Evolutionary conservation across 1,140 invertebrate genomes (phyloP).

Genomic region (Diorhabda sublineata): DNA sequence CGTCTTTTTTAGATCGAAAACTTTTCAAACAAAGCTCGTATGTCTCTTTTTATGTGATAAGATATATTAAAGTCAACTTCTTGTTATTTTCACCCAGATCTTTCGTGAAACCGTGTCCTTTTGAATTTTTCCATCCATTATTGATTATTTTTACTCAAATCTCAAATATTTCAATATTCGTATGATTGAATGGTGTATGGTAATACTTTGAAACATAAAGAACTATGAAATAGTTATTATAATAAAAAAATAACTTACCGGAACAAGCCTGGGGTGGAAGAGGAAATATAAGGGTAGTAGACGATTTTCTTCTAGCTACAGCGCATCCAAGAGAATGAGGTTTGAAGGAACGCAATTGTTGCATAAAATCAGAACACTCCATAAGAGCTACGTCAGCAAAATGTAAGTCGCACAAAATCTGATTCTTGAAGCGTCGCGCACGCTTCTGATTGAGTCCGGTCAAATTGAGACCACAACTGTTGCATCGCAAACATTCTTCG

Average conservation of each 20-base stretch:
- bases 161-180: too few relatives aligned
- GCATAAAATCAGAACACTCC: conserved; percentile 95
- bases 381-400: conserved; percentile 92
- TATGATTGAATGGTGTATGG: too few relatives aligned
- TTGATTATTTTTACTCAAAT: too few relatives aligned
- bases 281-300: conserved; percentile 90
- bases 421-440: conserved; percentile 72
- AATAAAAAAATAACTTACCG: conserved; percentile 57
- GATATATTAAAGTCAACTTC: too few relatives aligned
- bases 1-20: too few relatives aligned
- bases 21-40: too few relatives aligned
- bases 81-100: too few relatives aligned
- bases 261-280: conserved; percentile 89
- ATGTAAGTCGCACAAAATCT: conserved; percentile 85
- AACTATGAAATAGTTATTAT: too few relatives aligned
- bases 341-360: conserved; percentile 92
- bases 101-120: too few relatives aligned
- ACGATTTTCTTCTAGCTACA: conserved; percentile 85
- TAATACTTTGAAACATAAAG: too few relatives aligned
- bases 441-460: conserved; percentile 85
- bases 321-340: conserved; percentile 91
- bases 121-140: too few relatives aligned
- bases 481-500: conserved; percentile 93
- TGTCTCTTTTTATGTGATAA: too few relatives aligned
- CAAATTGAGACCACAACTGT: conserved; percentile 87